Evolutionary conservation across 2,113 vertebrate genomes (phyloP).

Genomic region (Pachypanchax playfairii): DNA sequence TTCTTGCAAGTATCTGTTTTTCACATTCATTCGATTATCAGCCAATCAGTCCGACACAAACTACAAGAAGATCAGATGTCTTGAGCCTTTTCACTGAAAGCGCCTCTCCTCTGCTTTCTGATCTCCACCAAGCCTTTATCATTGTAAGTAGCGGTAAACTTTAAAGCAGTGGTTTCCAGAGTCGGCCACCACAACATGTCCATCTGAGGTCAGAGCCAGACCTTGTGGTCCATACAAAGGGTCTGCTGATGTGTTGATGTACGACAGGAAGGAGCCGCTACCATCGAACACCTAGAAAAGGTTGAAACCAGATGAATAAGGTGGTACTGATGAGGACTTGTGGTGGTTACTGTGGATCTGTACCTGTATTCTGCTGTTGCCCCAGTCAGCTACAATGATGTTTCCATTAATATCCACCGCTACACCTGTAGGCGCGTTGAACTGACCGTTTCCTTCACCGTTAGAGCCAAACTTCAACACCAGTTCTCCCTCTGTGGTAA

Average conservation of each 20-base stretch:
- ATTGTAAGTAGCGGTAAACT: slow-evolving; percentile 97
- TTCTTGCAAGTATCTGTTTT: not conserved
- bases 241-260: slow-evolving; percentile 97
- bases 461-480: slow-evolving; percentile 96
- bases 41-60: not conserved
- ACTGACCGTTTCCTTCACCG: slow-evolving; percentile 97
- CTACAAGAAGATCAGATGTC: not conserved
- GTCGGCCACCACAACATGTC: slow-evolving; percentile 96
- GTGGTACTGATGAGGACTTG: not conserved
- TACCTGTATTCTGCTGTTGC: slow-evolving; percentile 98
- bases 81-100: not conserved
- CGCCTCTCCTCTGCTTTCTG: not conserved
- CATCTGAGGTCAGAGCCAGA: slow-evolving; percentile 92
- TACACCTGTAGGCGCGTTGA: slow-evolving; percentile 96
- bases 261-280: slow-evolving; percentile 94
- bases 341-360: not conserved
- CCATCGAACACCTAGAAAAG: slow-evolving; percentile 90
- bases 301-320: not conserved
- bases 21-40: not conserved
- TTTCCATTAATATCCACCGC: slow-evolving; percentile 95
- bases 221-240: slow-evolving; percentile 96
- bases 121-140: slow-evolving; percentile 55
- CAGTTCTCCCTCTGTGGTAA: slow-evolving; percentile 94
- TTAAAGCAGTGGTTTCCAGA: slow-evolving; percentile 99
- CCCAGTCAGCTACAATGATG: slow-evolving; percentile 98